Conservation (phyloP, 1,140 invertebrate genomes). For the Bombus confusus region DNA sequence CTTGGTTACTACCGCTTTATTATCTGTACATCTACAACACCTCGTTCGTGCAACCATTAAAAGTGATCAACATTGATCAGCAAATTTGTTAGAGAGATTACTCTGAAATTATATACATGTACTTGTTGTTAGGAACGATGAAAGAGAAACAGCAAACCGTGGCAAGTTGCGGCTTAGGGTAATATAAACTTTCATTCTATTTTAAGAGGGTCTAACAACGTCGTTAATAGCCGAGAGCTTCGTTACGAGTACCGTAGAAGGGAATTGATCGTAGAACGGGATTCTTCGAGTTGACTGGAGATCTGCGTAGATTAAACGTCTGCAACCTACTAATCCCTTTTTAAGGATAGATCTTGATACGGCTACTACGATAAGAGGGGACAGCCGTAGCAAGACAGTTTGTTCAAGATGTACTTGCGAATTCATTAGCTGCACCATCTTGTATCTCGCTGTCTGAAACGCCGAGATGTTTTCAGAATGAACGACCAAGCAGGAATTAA, state of each 20-base stretch:
- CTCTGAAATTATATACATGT: not conserved
- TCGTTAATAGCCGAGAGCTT: not conserved
- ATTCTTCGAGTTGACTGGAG: constrained; percentile 2
- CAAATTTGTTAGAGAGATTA: not conserved
- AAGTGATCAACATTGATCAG: no score
- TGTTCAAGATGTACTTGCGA: not conserved
- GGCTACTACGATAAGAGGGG: not conserved
- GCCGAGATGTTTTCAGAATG: not conserved
- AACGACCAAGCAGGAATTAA: not conserved
- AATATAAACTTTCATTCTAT: not conserved
- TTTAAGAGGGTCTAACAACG: not conserved
- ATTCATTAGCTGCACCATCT: not conserved
- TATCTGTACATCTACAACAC: no score
- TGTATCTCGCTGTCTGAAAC: not conserved
- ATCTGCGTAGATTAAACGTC: not conserved
- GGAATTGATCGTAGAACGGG: not conserved
- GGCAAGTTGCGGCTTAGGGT: not conserved
- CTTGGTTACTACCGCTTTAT: no score
- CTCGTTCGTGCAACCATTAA: no score
- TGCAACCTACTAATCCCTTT: not conserved
- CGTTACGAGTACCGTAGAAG: not conserved
- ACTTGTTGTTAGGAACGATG: no score
- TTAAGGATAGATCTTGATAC: not conserved
- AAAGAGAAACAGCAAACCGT: not conserved
- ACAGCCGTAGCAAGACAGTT: constrained; percentile 3